phyloP scores from a whole-genome alignment of 2,888 invertebrate species.

The Caenorhabditis plicata region DNA sequence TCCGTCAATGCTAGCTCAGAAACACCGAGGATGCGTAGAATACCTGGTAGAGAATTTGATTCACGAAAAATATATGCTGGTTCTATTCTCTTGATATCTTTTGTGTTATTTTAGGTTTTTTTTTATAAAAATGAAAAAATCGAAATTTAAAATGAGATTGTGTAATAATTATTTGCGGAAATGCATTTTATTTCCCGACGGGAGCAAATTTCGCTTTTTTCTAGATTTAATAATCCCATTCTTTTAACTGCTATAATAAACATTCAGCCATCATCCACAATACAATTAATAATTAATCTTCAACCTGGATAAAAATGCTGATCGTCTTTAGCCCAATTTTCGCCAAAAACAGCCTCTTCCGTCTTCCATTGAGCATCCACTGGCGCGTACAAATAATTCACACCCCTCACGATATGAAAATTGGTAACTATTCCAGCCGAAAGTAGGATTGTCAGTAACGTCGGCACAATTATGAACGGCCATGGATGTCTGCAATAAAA shows the following conservation, averaged over 20 bases:
- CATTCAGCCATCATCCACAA: not conserved
- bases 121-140: too few relatives aligned
- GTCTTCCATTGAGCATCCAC: conserved; percentile 54
- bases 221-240: too few relatives aligned
- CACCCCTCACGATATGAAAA: conserved; percentile 47
- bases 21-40: too few relatives aligned
- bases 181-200: too few relatives aligned
- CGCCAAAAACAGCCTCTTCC: conserved; percentile 53
- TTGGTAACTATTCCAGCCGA: conserved; percentile 48
- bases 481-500: conserved; percentile 44
- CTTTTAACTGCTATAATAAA: not conserved
- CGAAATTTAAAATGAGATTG: too few relatives aligned
- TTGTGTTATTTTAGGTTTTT: too few relatives aligned
- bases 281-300: not conserved
- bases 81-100: too few relatives aligned
- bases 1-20: too few relatives aligned
- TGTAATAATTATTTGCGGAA: too few relatives aligned
- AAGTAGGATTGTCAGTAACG: conserved; percentile 39
- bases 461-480: conserved; percentile 55
- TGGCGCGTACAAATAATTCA: conserved; percentile 56
- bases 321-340: conserved; percentile 53
- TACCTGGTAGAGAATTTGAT: too few relatives aligned
- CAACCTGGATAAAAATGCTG: conserved; percentile 44
- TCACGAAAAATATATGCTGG: too few relatives aligned
- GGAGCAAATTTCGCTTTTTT: too few relatives aligned